A percentile compares a stretch with the other conserved stretches of the same genome.
Evolutionary conservation across 2,888 invertebrate species (phyloP).

Genomic region (Dascillus cervinus): DNA sequence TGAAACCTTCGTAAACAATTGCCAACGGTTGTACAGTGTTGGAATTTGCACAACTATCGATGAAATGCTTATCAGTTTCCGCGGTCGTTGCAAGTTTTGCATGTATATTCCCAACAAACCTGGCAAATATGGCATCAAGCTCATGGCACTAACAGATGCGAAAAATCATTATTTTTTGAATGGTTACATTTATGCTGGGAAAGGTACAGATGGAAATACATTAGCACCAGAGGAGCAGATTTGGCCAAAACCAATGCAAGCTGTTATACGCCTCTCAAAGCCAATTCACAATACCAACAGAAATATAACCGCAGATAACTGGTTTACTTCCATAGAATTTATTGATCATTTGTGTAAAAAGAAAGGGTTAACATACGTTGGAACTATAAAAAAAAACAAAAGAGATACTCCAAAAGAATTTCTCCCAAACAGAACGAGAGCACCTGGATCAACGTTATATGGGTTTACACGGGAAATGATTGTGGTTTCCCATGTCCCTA

Average conservation of each 20-base stretch:
- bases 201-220: slow-evolving; percentile 14
- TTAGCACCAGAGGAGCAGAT: slow-evolving; percentile 15
- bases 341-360: slow-evolving; percentile 12
- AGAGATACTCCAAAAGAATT: slow-evolving; percentile 25
- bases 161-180: slow-evolving; percentile 15
- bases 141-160: slow-evolving; percentile 19
- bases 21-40: slow-evolving; percentile 6
- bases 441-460: slow-evolving; percentile 13
- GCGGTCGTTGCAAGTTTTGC: slow-evolving; percentile 3
- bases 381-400: slow-evolving; percentile 27
- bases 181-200: slow-evolving; percentile 19
- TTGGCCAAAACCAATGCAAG: slow-evolving; percentile 17
- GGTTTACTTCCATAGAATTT: slow-evolving; percentile 20
- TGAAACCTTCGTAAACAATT: slow-evolving; percentile 9
- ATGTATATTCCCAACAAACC: slow-evolving; percentile 21
- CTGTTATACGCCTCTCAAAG: slow-evolving; percentile 13
- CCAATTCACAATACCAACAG: slow-evolving; percentile 18
- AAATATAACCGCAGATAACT: slow-evolving; percentile 23
- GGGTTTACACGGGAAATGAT: no score
- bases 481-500: no score
- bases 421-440: slow-evolving; percentile 17
- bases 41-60: slow-evolving; percentile 5
- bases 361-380: slow-evolving; percentile 19
- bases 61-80: slow-evolving; percentile 7
- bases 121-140: slow-evolving; percentile 23